Base-by-base conservation (phyloP, 2,113 vertebrate species). In the Bos javanicus region DNA sequence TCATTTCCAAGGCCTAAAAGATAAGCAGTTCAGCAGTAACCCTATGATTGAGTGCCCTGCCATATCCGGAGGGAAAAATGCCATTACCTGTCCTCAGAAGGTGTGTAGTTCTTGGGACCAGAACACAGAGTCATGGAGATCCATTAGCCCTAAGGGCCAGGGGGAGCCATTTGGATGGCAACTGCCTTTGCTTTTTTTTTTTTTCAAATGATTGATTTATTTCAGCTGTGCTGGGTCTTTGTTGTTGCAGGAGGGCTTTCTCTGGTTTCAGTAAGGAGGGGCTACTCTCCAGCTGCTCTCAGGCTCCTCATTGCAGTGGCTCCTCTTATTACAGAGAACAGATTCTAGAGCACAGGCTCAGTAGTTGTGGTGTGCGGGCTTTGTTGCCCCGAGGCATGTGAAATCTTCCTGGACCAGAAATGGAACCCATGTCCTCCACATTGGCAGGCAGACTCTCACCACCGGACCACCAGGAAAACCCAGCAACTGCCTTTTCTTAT, bases 1-100 rank as follows among this genome's bases (percentile, higher is more conserved):
- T 12, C 17, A 6, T 81, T 96, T 30, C 87, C 67, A 43, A 96
- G 43, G 43, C 17, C 91, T 82, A 39, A 57, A 89, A 95, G 90
- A 43, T n/a, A 17, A 82, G 87, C 5, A 78, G 74, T 67, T 48
- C 36, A 28, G 30, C 39, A 59, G 56, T 25, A 95, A 2, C 0
- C 4, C 11, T 92, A 8, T 25, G 7, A 92, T 59, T 83, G 33
- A 13, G 2, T 84, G 12, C 54, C 71, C 67, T 90, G 0, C 57
- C 26, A 13, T 23, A 21, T 39, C 56, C 3, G 5, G 36, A 16
- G 52, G 84, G 33, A 21, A 81, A 90, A 26, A 28, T 15, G 36
- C 56, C n/a, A 39, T n/a, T 82, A 48, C 25, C 43, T 82, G 0
- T 54, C 19, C 57, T 89, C 48, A 46, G 50, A 25, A 60, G 13